Evolutionary conservation across 2,113 vertebrate species (phyloP), one percentile per base, ranked within the genome.

Genomic region (Elephantulus edwardii): DNA sequence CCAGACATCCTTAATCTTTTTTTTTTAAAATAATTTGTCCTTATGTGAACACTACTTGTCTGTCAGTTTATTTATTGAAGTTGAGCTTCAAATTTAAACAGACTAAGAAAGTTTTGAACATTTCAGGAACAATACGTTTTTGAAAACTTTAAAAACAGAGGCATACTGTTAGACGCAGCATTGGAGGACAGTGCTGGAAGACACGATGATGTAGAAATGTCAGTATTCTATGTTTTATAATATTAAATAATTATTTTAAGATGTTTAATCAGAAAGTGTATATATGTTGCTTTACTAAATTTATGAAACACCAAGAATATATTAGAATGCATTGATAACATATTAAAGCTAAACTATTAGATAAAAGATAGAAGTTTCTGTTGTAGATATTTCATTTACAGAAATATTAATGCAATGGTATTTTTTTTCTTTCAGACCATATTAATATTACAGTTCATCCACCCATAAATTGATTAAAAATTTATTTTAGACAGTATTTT

Each of bases 401-500:
- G 9, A 70, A 35, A 46, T 33, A 40, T 16, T 56, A 60, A n/a
- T 17, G 52, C 20, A 11, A 54, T 54, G 20, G 52, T 54, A 20
- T 54, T 54, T 54, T 13, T 5, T n/a, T n/a, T n/a, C n/a, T n/a
- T n/a, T n/a, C n/a, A 2, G 35, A 83, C 19, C 90, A 42, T n/a
- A 85, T 24, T n/a, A 92, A 88, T 95, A 92, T 86, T 42, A 95
- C 90, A 95, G 62, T 93, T 91, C 38, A 93, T 89, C 54, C 46
- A 93, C 38, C 82, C 52, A 56, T 50, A 87, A 92, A 78, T 2
- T 91, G 74, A 95, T 88, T 91, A 16, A 90, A 92, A 89, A 92
- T 93, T 96, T 94, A 96, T 95, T 82, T 92, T 76, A 92, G 24
- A 86, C 90, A 6, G 11, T 42, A 4, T 89, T 92, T 91, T 91